Evolutionary conservation across 2,888 invertebrate species (phyloP).

Genomic region (Creontiades dilutus): DNA sequence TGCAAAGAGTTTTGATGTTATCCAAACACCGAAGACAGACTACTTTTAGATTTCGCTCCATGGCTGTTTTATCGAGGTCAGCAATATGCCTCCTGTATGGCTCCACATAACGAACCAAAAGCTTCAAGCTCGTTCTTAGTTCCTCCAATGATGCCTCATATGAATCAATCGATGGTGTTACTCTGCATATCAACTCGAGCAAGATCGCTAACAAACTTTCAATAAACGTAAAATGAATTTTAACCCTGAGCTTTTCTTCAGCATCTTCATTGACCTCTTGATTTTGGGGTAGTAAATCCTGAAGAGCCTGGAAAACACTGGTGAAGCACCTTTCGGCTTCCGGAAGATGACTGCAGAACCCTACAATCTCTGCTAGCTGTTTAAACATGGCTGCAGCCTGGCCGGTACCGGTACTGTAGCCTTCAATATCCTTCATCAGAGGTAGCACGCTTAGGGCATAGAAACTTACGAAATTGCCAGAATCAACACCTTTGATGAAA

Average conservation of each 20-base stretch:
- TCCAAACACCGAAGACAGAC: constrained; percentile 54
- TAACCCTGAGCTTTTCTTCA: constrained; percentile 3
- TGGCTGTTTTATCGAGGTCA: constrained; percentile 46
- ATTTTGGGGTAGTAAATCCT: constrained; percentile 48
- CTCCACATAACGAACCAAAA: constrained; percentile 52
- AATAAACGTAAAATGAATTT: constrained; percentile 57
- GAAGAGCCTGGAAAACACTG: constrained; percentile 33
- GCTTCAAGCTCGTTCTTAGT: constrained; percentile 48
- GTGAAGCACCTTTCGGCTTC: constrained; percentile 45
- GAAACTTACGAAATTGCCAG: constrained; percentile 58
- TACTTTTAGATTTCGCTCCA: background rate
- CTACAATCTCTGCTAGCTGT: constrained; percentile 52
- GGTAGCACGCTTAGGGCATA: constrained; percentile 33
- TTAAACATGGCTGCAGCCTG: constrained; percentile 54
- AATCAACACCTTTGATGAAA: constrained; percentile 61
- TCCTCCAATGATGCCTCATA: constrained; percentile 56
- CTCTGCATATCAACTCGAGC: constrained; percentile 48
- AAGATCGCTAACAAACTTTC: constrained; percentile 50
- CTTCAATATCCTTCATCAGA: constrained; percentile 53
- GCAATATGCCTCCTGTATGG: constrained; percentile 52
- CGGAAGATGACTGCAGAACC: constrained; percentile 47
- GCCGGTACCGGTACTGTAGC: constrained; percentile 46
- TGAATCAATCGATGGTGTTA: background rate
- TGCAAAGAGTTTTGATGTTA: constrained; percentile 45
- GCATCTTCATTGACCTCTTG: background rate